Percentiles rank a stretch among this genome's conserved stretches.
phyloP scores from a whole-genome alignment of 1,140 invertebrate species.

The Scaptomyza graminum region DNA sequence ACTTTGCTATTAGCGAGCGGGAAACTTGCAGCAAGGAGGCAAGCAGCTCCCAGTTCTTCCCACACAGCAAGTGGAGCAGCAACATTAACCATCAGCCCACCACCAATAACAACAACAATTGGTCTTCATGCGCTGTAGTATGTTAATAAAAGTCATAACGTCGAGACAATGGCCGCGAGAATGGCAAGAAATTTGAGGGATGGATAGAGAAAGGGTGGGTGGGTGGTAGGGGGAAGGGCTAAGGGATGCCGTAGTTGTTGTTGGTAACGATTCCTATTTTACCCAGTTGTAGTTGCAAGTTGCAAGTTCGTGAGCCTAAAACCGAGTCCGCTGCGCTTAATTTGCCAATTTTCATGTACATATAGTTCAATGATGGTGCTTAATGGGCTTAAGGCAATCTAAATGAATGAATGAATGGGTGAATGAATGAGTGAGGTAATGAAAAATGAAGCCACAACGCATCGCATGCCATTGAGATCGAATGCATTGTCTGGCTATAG shows the following conservation, averaged over 20 bases:
- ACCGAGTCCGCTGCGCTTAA: conserved; percentile 38
- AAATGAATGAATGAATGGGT: conserved; percentile 9
- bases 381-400: conserved; percentile 40
- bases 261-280: conserved; percentile 7
- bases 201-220: neutral
- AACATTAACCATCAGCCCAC: conserved; percentile 2
- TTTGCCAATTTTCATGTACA: conserved; percentile 75
- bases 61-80: neutral
- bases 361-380: conserved; percentile 26
- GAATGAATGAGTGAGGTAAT: neutral
- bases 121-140: conserved; percentile 41
- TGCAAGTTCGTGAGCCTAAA: too few species aligned
- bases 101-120: neutral
- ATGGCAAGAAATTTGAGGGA: neutral
- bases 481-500: conserved; percentile 45
- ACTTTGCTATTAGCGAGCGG: conserved; percentile 50
- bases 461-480: conserved; percentile 61
- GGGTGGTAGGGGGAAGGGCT: neutral
- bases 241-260: neutral
- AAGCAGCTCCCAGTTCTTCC: neutral
- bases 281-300: conserved; percentile 2
- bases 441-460: conserved; percentile 1
- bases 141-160: conserved; percentile 79
- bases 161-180: conserved; percentile 50
- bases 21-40: conserved; percentile 24